Conservation (phyloP, 2,888 invertebrate genomes). For the Ormyrus labotus region DNA sequence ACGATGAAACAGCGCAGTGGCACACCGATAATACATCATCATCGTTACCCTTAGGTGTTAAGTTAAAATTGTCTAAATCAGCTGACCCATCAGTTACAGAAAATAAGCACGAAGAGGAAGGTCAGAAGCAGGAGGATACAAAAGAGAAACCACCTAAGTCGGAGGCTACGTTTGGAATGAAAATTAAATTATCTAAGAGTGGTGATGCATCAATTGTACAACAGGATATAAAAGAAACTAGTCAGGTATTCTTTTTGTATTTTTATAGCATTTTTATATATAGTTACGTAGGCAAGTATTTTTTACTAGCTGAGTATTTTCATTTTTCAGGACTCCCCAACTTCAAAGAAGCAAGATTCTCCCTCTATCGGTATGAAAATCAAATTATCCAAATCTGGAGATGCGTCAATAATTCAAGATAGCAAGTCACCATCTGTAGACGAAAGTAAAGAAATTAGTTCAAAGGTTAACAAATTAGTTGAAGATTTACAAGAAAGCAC, state of each 20-base stretch:
- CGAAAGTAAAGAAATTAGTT: neutral
- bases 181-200: slow-evolving; percentile 68
- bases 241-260: slow-evolving; percentile 31
- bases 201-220: slow-evolving; percentile 67
- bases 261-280: no score
- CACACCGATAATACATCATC: slow-evolving; percentile 68
- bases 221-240: slow-evolving; percentile 56
- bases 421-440: neutral
- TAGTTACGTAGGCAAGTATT: no score
- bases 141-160: slow-evolving; percentile 53
- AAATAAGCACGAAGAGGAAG: slow-evolving; percentile 42
- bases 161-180: slow-evolving; percentile 67
- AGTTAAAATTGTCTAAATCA: slow-evolving; percentile 68
- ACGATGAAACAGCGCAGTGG: slow-evolving; percentile 64
- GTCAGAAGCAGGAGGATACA: slow-evolving; percentile 43
- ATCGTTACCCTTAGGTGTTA: slow-evolving; percentile 67
- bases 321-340: slow-evolving; percentile 35
- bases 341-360: slow-evolving; percentile 50
- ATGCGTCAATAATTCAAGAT: slow-evolving; percentile 49
- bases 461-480: slow-evolving; percentile 13
- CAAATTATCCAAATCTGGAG: slow-evolving; percentile 51
- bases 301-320: neutral
- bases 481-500: slow-evolving; percentile 21
- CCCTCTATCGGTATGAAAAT: slow-evolving; percentile 55
- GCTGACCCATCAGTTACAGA: slow-evolving; percentile 62